These are phyloP conservation scores for Mesoclemmys tuberculata DNA, from an alignment of 2,113 vertebrate genomes.

Conservation along the genomic window DNA sequence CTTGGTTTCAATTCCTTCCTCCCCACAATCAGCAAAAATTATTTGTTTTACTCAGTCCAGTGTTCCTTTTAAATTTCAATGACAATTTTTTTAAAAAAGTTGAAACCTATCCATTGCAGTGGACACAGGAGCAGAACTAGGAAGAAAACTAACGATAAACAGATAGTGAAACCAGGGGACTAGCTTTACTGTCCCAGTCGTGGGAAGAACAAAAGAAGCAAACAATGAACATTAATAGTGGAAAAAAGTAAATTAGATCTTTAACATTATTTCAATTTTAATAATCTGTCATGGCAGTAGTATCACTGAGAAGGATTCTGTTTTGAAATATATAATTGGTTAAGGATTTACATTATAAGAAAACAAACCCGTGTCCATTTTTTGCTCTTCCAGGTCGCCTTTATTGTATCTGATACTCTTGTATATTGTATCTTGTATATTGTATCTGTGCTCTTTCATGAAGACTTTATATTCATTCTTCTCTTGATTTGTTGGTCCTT, in stretches of 20 bases:
- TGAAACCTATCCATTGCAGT: not conserved
- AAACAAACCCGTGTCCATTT: conserved; percentile 25
- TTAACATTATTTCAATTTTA: conserved; percentile 26
- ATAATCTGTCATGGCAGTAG: conserved; percentile 38
- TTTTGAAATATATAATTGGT: conserved; percentile 48
- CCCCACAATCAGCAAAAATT: not conserved
- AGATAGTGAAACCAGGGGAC: not conserved
- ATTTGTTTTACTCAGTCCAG: not conserved
- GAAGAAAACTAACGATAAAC: conserved; percentile 1
- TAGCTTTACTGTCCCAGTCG: conserved; percentile 18
- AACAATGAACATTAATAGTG: not conserved
- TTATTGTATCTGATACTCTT: not conserved
- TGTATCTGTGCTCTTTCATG: too few relatives aligned
- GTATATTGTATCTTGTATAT: too few relatives aligned
- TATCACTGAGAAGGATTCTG: conserved; percentile 2
- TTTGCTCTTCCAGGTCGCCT: conserved; percentile 20
- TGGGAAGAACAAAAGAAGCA: conserved; percentile 29
- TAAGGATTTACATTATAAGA: not conserved
- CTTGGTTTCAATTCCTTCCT: not conserved
- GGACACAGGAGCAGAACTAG: not conserved
- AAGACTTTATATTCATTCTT: too few relatives aligned
- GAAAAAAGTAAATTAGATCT: not conserved
- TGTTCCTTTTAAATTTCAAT: not conserved
- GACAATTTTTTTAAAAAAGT: not conserved
- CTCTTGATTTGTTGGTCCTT: too few relatives aligned